Evolutionary conservation across 2,888 invertebrate species (phyloP).

Genomic region (Fragum whitleyi): DNA sequence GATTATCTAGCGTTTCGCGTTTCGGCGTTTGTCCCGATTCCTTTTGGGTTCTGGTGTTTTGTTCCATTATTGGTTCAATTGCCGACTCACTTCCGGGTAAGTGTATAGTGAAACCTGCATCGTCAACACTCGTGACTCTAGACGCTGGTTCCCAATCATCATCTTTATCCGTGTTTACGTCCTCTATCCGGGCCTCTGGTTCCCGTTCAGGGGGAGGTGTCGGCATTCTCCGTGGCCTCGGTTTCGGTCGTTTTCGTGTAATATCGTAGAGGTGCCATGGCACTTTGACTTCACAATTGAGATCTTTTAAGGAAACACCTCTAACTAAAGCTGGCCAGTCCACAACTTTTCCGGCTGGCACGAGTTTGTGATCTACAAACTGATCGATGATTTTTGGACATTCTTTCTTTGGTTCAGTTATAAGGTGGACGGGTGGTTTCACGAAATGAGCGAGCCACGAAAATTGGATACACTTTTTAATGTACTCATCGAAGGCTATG

Average conservation of each 20-base stretch:
- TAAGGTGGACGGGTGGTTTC: slow-evolving; percentile 25
- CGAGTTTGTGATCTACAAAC: slow-evolving; percentile 20
- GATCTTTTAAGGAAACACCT: background rate
- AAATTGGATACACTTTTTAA: slow-evolving; percentile 43
- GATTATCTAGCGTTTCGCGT: too few relatives aligned
- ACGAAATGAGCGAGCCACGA: slow-evolving; percentile 42
- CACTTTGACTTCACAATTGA: background rate
- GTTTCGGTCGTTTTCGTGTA: background rate
- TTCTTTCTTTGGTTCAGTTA: slow-evolving; percentile 36
- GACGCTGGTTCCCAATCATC: background rate
- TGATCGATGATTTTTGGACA: slow-evolving; percentile 32
- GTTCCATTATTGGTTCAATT: too few relatives aligned
- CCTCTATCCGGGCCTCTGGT: background rate
- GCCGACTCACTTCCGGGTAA: too few relatives aligned
- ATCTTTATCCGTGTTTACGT: background rate
- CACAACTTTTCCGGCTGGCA: slow-evolving; percentile 13
- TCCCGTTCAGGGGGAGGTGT: background rate
- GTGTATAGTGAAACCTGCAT: too few relatives aligned
- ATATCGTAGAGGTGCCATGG: slow-evolving; percentile 42
- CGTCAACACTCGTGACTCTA: too few relatives aligned
- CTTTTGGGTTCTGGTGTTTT: too few relatives aligned
- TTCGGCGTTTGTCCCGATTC: too few relatives aligned
- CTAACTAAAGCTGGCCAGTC: slow-evolving; percentile 55
- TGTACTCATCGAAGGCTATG: slow-evolving; percentile 26
- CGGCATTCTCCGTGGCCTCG: background rate